phyloP scores from a whole-genome alignment of 2,113 vertebrate species.

The Silurus asotus region DNA sequence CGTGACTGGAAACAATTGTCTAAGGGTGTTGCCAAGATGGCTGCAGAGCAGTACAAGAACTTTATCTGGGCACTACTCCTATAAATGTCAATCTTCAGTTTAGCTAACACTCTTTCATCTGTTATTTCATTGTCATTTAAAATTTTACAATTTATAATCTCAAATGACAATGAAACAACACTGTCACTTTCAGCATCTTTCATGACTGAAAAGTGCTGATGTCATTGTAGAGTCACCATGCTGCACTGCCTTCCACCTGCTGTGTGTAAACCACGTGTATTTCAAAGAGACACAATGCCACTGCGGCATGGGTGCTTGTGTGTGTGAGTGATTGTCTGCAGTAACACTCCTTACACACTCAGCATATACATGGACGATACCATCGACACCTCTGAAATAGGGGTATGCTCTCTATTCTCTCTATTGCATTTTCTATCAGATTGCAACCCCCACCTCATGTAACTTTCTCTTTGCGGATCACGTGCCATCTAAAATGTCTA shows the following conservation, averaged over 20 bases:
- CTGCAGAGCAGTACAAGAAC: not conserved
- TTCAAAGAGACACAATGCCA: constrained; percentile 28
- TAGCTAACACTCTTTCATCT: not conserved
- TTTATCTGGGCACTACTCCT: not conserved
- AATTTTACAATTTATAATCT: too few species aligned
- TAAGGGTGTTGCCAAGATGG: not conserved
- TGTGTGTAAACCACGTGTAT: constrained; percentile 23
- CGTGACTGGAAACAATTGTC: not conserved
- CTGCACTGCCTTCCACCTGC: not conserved
- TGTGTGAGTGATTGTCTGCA: constrained; percentile 29
- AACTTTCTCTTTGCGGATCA: not conserved
- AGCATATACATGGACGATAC: constrained; percentile 6
- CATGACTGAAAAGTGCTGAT: constrained; percentile 35
- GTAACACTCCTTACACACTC: constrained; percentile 26
- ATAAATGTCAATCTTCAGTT: not conserved
- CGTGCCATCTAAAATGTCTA: not conserved
- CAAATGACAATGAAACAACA: too few species aligned
- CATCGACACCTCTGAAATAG: constrained; percentile 29
- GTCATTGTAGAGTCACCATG: constrained; percentile 19
- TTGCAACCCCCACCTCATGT: not conserved
- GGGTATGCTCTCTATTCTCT: not conserved
- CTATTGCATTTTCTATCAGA: not conserved
- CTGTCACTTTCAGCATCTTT: not conserved
- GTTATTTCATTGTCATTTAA: not conserved
- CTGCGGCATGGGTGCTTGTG: constrained; percentile 25